phyloP scores from a whole-genome alignment of 2,888 invertebrate genomes.

The Melanargia galathea region DNA sequence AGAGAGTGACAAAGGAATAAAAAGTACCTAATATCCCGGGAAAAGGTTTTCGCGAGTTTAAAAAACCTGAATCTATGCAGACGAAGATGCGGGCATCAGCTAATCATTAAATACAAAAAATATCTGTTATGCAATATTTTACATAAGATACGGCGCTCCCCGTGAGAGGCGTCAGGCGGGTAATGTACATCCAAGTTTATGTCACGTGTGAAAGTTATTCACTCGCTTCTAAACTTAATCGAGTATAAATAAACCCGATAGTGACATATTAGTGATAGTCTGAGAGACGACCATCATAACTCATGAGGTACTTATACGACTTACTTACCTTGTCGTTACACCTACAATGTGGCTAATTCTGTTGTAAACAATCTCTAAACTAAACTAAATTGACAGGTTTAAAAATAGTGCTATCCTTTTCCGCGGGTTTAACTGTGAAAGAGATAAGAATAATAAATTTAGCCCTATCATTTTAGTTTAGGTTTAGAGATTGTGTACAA shows the following conservation, averaged over 20 bases:
- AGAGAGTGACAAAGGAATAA: no score
- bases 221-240: constrained; percentile 30
- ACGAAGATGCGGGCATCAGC: no score
- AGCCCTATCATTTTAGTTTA: no score
- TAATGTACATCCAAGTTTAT: constrained; percentile 29
- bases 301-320: background rate
- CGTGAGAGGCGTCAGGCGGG: constrained; percentile 27
- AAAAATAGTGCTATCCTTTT: no score
- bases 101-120: background rate
- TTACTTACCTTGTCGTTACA: background rate
- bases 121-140: constrained; percentile 25
- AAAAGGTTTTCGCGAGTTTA: no score
- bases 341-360: background rate
- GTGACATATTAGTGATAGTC: constrained; percentile 25
- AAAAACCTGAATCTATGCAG: no score
- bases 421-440: no score
- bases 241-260: constrained; percentile 36
- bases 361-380: no score
- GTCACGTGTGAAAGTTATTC: constrained; percentile 37
- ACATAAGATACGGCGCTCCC: constrained; percentile 19
- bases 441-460: no score
- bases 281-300: constrained; percentile 2
- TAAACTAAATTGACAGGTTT: no score
- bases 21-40: no score
- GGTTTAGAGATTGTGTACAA: no score